Evolutionary conservation across 2,797 vertebrate genomes (phyloP).

Genomic region (Peromyscus attwateri): DNA sequence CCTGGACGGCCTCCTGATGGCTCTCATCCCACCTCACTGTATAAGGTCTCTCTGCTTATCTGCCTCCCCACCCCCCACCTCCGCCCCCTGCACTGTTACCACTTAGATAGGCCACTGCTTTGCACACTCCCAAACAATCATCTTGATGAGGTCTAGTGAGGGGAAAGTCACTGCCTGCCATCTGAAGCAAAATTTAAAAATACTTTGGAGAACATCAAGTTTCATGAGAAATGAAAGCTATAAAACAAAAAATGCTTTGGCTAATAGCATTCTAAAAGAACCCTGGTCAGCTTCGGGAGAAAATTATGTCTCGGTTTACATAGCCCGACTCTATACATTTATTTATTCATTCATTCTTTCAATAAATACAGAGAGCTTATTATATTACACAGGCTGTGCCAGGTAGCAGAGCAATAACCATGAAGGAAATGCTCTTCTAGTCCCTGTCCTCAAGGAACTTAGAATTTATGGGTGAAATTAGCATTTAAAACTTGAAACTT

Average conservation of each 20-base stretch:
- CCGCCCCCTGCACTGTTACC: background rate
- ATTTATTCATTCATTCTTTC: slow-evolving; percentile 29
- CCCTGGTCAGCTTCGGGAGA: background rate
- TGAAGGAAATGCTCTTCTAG: slow-evolving; percentile 14
- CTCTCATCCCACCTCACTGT: background rate
- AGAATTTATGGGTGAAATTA: slow-evolving; percentile 50
- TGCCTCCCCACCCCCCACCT: background rate
- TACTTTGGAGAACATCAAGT: slow-evolving; percentile 58
- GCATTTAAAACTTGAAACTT: slow-evolving; percentile 61
- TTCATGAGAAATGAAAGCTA: slow-evolving; percentile 58
- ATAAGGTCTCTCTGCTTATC: background rate
- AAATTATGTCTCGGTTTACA: slow-evolving; percentile 55
- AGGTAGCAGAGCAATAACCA: background rate
- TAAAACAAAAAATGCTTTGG: slow-evolving; percentile 15
- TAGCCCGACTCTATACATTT: background rate
- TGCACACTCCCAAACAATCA: background rate
- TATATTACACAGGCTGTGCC: background rate
- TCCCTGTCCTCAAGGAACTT: slow-evolving; percentile 36
- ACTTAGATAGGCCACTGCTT: background rate
- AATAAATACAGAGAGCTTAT: slow-evolving; percentile 31
- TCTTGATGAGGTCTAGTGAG: background rate
- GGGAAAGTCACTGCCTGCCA: background rate
- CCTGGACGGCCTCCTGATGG: background rate
- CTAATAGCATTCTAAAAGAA: slow-evolving; percentile 53
- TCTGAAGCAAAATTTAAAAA: slow-evolving; percentile 62